Conservation (phyloP, 1,140 invertebrate species). For the silkworm (Bombyx mori) region ASM3026992v2 NC_085117.1:11199501-11200000, state of each 20-base stretch:
- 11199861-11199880: no score
- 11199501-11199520: constrained; percentile 13
- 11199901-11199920: no score
- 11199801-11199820: no score
- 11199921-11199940: no score
- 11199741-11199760: constrained; percentile 40
- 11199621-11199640: constrained; percentile 25
- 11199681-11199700: constrained; percentile 28
- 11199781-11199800: not conserved
- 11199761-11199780: constrained; percentile 46
- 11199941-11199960: no score
- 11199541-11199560: constrained; percentile 56
- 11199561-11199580: constrained; percentile 63
- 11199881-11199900: no score
- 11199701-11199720: constrained; percentile 43
- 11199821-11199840: no score
- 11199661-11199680: not conserved
- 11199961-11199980: no score
- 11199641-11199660: not conserved
- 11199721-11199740: constrained; percentile 25
- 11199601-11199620: constrained; percentile 49
- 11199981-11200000: no score
- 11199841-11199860: no score
- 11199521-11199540: constrained; percentile 49
- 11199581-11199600: constrained; percentile 54